Evolutionary conservation across 2,113 vertebrate species (phyloP), one percentile per base, ranked within the genome.

Genomic region (Cryptotis parvus): DNA sequence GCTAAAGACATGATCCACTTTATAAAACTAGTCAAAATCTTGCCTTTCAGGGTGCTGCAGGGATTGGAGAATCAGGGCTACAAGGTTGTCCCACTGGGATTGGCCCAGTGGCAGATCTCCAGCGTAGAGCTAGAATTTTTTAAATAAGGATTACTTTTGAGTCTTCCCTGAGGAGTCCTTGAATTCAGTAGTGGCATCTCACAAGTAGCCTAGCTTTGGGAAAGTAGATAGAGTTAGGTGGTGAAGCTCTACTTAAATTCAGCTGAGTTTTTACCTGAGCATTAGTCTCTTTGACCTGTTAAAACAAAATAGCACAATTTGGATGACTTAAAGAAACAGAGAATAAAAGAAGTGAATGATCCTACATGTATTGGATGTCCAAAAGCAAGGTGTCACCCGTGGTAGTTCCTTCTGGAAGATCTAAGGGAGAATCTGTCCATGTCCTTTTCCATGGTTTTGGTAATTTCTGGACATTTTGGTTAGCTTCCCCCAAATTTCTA

Each of bases 1-100:
- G 93, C 96, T 94, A 43, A 80, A 97, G 95, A 96, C 84, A 96
- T 94, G 96, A 92, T 94, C 94, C 96, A 97, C 95, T 97, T 98
- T 97, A 97, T 93, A 94, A 94, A 97, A 97, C 97, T 92, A 96
- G 95, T 97, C 95, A 95, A 97, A 97, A 95, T 96, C 94, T 98
- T 33, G 37, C 96, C 93, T 97, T 95, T 79, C 83, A 87, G 95
- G 94, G 96, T 96, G 94, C 95, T 94, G 69, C 91, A 90, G 94
- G 90, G 96, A 95, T 95, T 95, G 92, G 94, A 95, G 89, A 29
- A 16, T 96, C 96, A 95, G 95, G 94, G 90, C 91, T 95, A 92
- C 86, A 92, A 97, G 75, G 93, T 96, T 96, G 93, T 93, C 91
- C 96, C 94, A 94, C 84, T 79, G 70, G 94, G 92, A 97, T 95